Evolutionary conservation across 2,113 vertebrate species (phyloP), one percentile per base, ranked within the genome.

Genomic region (Eulacestoma nigropectus): DNA sequence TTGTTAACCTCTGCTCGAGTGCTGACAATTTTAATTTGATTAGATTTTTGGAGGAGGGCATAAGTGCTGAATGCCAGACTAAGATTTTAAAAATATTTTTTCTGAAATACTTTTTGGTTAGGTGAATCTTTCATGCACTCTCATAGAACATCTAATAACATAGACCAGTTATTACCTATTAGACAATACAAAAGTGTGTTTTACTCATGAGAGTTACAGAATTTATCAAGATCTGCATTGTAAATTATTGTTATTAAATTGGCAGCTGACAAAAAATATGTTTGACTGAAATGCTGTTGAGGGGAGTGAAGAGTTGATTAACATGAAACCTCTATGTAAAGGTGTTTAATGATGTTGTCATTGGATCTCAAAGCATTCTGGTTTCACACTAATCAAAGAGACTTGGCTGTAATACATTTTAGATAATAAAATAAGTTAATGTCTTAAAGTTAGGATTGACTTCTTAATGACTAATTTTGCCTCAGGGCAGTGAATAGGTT

Each of bases 171-270:
- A 44, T 41, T 93, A 47, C 11, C 15, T 74, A 10, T 68, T 85
- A 91, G 37, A 53, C 39, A 69, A 62, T 60, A 39, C 10, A 59
- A 46, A 84, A 91, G 25, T 79, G 30, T 10, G 3, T 55, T 93
- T 80, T 78, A 30, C 26, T 90, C 11, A 4, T 29, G 27, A 70
- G 26, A 53, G 21, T 64, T 87, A 55, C 16, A 83, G 57, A 33
- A 64, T 93, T 92, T 79, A 68, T 87, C 41, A 84, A 82, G 62
- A 59, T 95, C 46, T 87, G 57, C 42, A 21, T 76, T 65, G 57
- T 85, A 85, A 93, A 91, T 94, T 84, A 80, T 89, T 76, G 37
- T 68, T 94, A 76, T 32, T 75, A 89, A 82, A n/a, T 79, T 93
- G 55, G 59, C 70, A 96, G 70, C 46, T 95, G 81, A 79, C 60